These are phyloP conservation scores for Eupsilia transversa DNA, from an alignment of 2,888 invertebrate genomes.

Conservation along the genomic window DNA sequence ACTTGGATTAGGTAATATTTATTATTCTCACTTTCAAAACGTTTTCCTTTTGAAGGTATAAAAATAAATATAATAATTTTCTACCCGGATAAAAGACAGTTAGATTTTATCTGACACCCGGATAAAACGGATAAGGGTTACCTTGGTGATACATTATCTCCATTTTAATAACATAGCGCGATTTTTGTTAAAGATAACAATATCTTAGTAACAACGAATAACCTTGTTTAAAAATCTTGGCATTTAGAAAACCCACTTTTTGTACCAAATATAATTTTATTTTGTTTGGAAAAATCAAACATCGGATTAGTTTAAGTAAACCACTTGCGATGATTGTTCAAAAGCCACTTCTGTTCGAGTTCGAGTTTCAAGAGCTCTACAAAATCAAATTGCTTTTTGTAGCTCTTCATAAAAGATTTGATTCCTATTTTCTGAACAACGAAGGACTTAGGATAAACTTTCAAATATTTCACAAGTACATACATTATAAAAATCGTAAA, in stretches of 20 bases:
- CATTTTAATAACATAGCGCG: neutral
- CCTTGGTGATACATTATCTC: neutral
- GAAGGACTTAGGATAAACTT: neutral
- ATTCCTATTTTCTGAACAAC: neutral
- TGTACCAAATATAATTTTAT: neutral
- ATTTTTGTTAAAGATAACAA: neutral
- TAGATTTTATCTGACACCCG: neutral
- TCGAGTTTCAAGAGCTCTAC: constrained; percentile 15
- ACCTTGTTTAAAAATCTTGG: neutral
- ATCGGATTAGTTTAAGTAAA: neutral
- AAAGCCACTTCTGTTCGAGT: neutral
- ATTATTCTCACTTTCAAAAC: neutral
- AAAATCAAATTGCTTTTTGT: neutral
- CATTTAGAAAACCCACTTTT: neutral
- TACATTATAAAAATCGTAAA: neutral
- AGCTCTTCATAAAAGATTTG: neutral
- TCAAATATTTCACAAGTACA: neutral
- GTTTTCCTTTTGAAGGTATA: constrained; percentile 8
- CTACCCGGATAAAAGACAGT: neutral
- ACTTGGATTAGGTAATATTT: neutral
- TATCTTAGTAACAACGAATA: neutral
- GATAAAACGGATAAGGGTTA: constrained; percentile 2
- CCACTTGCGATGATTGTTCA: neutral
- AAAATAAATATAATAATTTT: constrained; percentile 16
- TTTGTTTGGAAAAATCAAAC: neutral